Evolutionary conservation across 2,888 invertebrate genomes (phyloP).

Genomic region (Yponomeuta sedellus): DNA sequence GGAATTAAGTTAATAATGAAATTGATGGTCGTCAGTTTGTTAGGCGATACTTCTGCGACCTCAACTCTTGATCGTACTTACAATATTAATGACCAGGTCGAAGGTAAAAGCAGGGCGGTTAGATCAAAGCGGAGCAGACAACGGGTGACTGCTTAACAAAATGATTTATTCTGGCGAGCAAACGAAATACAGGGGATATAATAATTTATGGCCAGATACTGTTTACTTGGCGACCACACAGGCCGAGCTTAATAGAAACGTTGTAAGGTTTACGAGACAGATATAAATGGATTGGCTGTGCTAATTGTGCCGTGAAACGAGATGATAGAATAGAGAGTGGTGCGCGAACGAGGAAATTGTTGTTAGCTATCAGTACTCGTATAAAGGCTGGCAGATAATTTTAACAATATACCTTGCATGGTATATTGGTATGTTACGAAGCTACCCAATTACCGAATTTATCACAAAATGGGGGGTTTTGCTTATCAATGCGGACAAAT

Average conservation of each 20-base stretch:
- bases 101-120: constrained; percentile 60
- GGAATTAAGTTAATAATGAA: no score
- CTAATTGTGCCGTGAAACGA: background rate
- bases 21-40: background rate
- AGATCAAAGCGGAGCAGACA: constrained; percentile 46
- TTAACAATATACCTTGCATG: background rate
- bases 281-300: constrained; percentile 4
- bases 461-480: no score
- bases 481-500: no score
- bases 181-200: constrained; percentile 22
- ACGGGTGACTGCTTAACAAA: constrained; percentile 23
- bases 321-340: background rate
- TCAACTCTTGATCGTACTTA: background rate
- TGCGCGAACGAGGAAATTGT: background rate
- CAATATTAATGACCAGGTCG: constrained; percentile 60
- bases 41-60: background rate
- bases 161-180: constrained; percentile 34
- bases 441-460: no score
- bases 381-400: no score
- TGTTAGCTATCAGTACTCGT: background rate
- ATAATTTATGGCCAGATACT: constrained; percentile 35
- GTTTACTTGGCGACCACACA: constrained; percentile 34
- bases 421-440: no score
- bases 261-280: constrained; percentile 9
- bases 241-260: constrained; percentile 20